Base-by-base conservation (phyloP, 2,888 invertebrate species). In the Ectropis crepuscularia region DNA sequence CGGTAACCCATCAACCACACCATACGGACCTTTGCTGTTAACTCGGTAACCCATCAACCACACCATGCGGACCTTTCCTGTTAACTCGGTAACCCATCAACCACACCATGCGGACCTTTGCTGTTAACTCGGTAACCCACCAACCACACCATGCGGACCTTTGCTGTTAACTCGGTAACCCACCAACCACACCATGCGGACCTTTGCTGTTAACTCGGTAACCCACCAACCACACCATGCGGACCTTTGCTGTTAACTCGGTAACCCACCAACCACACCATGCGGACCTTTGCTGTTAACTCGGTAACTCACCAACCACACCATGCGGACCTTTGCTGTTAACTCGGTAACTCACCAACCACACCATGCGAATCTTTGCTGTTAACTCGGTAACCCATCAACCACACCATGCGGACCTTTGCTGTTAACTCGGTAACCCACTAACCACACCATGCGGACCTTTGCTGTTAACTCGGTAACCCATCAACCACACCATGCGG, bases 391-490 rank as follows among this genome's bases (percentile, higher is more conserved):
- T n/a, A n/a, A n/a, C n/a, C 90, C 93, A 0, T 82, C 88, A 0
- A 89, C 0, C 83, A 89, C 37, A 81, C 89, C 69, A 76, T 89
- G 11, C 86, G 86, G 51, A 41, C 41, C 9, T 41, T 41, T 10
- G 88, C 94, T 45, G 93, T 95, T 5, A 95, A 95, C 80, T 95
- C 95, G 9, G 95, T 95, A 88, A 41, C 9, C 10, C 10, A 28
- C 16, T 4, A 28, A 89, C 0, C 83, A 89, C 37, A 81, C 89
- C 69, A 76, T 89, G 11, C 86, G 86, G 51, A 41, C 41, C 9
- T 41, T 41, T 10, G 88, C 94, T 45, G 93, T 95, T 5, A 95
- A 95, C 80, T 95, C 95, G 9, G 95, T 95, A 88, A 41, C 9
- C 10, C 10, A 28, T 4, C 16, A 28, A 28, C 4, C 16, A 28